A percentile compares a stretch with the other conserved stretches of the same genome.
These are phyloP conservation scores for Drosophila tropicalis DNA, from an alignment of 1,140 invertebrate species.

Conservation along the genomic window DNA sequence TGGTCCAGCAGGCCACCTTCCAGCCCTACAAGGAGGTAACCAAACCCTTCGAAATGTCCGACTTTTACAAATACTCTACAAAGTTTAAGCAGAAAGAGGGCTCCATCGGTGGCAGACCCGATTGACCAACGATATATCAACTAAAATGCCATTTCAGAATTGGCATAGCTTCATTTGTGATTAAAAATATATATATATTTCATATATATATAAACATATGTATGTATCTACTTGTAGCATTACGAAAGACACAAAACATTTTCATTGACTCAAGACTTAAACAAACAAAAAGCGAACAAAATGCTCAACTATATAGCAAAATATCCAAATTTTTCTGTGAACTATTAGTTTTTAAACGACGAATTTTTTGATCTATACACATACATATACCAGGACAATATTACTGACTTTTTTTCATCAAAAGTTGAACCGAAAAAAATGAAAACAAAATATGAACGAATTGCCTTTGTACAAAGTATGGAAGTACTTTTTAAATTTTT, in stretches of 20 bases:
- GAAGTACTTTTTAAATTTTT: slow-evolving; percentile 41
- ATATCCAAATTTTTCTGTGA: slow-evolving; percentile 2
- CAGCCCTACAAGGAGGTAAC: slow-evolving; percentile 96
- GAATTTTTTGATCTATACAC: slow-evolving; percentile 7
- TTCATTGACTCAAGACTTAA: slow-evolving; percentile 14
- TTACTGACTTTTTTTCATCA: slow-evolving; percentile 4
- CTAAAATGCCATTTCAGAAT: slow-evolving; percentile 12
- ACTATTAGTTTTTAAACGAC: neutral
- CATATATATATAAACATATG: slow-evolving; percentile 26
- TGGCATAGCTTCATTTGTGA: slow-evolving; percentile 39
- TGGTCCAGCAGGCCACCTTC: slow-evolving; percentile 93
- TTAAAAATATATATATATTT: slow-evolving; percentile 38
- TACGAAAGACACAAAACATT: slow-evolving; percentile 20
- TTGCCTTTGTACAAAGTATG: slow-evolving; percentile 47
- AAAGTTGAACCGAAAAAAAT: neutral
- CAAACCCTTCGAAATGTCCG: slow-evolving; percentile 98
- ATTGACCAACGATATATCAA: slow-evolving; percentile 47
- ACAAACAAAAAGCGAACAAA: neutral
- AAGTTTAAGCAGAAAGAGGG: slow-evolving; percentile 90
- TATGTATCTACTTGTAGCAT: slow-evolving; percentile 25
- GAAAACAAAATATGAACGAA: slow-evolving; percentile 24
- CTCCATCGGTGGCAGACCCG: slow-evolving; percentile 40
- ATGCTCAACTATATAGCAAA: slow-evolving; percentile 13
- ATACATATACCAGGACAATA: slow-evolving; percentile 37
- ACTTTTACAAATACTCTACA: slow-evolving; percentile 98